A percentile compares a stretch with the other conserved stretches of the same genome.
phyloP scores from a whole-genome alignment of 2,113 vertebrate genomes.

The Raja brachyura region DNA sequence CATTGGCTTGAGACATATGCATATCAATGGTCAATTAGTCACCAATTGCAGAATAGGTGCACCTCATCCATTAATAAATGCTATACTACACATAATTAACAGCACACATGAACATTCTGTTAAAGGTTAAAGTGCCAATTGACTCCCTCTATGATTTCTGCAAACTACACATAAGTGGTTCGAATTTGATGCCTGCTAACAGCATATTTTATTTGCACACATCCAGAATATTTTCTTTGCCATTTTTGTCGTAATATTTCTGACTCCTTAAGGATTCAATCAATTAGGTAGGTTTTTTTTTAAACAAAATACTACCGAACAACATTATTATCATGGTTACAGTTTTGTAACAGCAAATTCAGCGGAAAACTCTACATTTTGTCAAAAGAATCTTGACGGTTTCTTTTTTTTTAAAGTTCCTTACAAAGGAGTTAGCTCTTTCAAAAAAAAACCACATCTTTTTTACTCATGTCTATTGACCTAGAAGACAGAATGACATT shows the following conservation, averaged over 20 bases:
- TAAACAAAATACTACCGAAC: slow-evolving; percentile 1
- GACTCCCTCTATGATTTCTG: slow-evolving; percentile 17
- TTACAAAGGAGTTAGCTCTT: slow-evolving; percentile 17
- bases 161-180: background rate
- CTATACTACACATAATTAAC: slow-evolving; percentile 21
- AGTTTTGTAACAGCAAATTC: slow-evolving; percentile 10
- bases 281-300: slow-evolving; percentile 14
- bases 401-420: background rate
- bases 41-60: background rate
- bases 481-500: slow-evolving; percentile 27
- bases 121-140: slow-evolving; percentile 36
- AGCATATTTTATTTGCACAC: background rate
- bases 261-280: background rate
- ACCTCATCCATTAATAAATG: slow-evolving; percentile 13
- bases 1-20: background rate
- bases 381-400: slow-evolving; percentile 8
- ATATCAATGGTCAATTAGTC: slow-evolving; percentile 2
- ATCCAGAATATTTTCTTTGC: slow-evolving; percentile 1
- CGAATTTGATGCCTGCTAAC: background rate
- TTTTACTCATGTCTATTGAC: slow-evolving; percentile 34
- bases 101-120: slow-evolving; percentile 26
- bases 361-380: slow-evolving; percentile 17
- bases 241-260: slow-evolving; percentile 11
- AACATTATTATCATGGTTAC: background rate
- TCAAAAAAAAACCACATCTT: background rate